Conservation (phyloP, 2,113 vertebrate species). For the Malurus elegans region DNA sequence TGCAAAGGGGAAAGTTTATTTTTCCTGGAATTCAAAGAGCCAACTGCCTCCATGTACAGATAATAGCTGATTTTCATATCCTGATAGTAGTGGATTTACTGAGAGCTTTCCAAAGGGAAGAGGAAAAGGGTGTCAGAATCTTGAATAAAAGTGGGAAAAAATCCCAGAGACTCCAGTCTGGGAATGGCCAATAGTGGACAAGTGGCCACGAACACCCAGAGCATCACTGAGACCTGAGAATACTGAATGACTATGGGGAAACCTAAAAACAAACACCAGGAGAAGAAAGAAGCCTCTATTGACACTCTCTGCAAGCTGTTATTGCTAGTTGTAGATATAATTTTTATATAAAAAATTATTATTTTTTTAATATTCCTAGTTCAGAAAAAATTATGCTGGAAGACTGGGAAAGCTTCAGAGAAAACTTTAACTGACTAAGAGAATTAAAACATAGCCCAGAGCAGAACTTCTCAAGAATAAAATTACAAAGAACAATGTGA, state of each 20-base stretch:
- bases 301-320: background rate
- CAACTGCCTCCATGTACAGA: background rate
- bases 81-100: rapidly evolving
- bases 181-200: background rate
- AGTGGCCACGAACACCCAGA: background rate
- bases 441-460: background rate
- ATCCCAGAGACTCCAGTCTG: background rate
- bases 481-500: background rate
- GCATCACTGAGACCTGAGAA: background rate
- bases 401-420: background rate
- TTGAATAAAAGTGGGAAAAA: background rate
- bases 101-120: background rate
- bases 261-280: background rate
- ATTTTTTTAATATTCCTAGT: background rate
- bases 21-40: background rate
- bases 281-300: background rate
- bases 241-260: too few species aligned
- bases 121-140: background rate
- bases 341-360: background rate
- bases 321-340: background rate
- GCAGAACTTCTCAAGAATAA: background rate
- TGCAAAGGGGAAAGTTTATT: background rate
- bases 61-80: background rate
- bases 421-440: background rate
- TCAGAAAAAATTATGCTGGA: background rate